Conservation (phyloP, 2,888 invertebrate genomes). For the Mythimna pallens region DNA sequence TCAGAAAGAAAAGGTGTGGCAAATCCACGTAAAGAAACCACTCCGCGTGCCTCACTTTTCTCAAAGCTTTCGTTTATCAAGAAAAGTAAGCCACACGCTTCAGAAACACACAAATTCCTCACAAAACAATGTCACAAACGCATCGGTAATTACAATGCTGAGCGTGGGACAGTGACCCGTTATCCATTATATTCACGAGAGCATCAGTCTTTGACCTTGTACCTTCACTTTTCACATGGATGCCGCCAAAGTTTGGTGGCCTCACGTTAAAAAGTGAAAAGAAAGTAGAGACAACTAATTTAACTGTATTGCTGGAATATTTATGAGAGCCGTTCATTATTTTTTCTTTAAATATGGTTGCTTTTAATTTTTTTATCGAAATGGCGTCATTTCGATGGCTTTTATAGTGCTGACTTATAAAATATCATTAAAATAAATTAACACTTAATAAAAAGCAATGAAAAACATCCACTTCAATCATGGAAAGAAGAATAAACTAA, state of each 20-base stretch:
- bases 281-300: conserved; percentile 52
- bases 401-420: neutral
- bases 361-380: neutral
- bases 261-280: conserved; percentile 60
- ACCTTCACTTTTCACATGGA: conserved; percentile 56
- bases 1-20: neutral
- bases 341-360: neutral
- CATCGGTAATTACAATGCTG: conserved; percentile 51
- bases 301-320: conserved; percentile 37
- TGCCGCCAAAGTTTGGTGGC: conserved; percentile 26
- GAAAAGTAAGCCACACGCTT: conserved; percentile 44
- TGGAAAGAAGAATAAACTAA: no score
- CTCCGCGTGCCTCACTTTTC: conserved; percentile 11
- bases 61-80: conserved; percentile 37
- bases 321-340: conserved; percentile 20
- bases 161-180: conserved; percentile 60
- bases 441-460: neutral
- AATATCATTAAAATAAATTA: neutral
- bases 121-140: conserved; percentile 59
- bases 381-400: neutral
- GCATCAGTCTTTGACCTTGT: conserved; percentile 57
- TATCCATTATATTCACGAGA: conserved; percentile 38
- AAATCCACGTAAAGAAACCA: conserved; percentile 8
- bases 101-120: conserved; percentile 41
- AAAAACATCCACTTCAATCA: neutral